Evolutionary conservation across 2,888 invertebrate genomes (phyloP).

Genomic region (Heliconius erato): DNA sequence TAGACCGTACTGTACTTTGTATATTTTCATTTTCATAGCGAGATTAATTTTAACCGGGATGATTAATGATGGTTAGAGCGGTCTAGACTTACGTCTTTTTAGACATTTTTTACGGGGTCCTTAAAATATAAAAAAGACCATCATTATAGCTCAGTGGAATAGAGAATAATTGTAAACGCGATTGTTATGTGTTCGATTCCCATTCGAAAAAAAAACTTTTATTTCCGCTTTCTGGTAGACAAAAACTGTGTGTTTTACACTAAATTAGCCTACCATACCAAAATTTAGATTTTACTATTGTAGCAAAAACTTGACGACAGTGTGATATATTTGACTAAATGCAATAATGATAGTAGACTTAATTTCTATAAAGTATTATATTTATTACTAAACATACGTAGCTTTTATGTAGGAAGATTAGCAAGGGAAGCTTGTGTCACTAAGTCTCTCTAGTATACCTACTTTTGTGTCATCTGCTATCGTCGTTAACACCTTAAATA

Average conservation of each 20-base stretch:
- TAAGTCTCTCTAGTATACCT: too few species aligned
- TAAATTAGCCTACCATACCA: too few species aligned
- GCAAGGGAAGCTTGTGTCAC: too few species aligned
- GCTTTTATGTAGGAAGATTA: too few species aligned
- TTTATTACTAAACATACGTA: too few species aligned
- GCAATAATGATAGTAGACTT: too few species aligned
- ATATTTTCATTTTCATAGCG: slow-evolving; percentile 29
- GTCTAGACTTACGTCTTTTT: slow-evolving; percentile 27
- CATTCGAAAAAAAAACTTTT: not conserved
- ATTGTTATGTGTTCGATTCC: not conserved
- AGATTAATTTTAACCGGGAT: slow-evolving; percentile 46
- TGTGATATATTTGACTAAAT: not conserved
- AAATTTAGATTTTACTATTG: not conserved
- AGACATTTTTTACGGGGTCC: not conserved
- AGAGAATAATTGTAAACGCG: not conserved
- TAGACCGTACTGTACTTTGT: not conserved
- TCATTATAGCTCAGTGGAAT: not conserved
- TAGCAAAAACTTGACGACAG: not conserved
- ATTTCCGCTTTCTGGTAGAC: too few species aligned
- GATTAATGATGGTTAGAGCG: slow-evolving; percentile 43
- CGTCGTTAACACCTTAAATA: too few species aligned
- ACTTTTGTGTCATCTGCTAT: too few species aligned
- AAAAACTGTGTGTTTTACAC: too few species aligned
- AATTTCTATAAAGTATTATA: too few species aligned
- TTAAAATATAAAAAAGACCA: not conserved